Conservation (phyloP, 1,140 invertebrate genomes). For the Drosophila miranda region DNA sequence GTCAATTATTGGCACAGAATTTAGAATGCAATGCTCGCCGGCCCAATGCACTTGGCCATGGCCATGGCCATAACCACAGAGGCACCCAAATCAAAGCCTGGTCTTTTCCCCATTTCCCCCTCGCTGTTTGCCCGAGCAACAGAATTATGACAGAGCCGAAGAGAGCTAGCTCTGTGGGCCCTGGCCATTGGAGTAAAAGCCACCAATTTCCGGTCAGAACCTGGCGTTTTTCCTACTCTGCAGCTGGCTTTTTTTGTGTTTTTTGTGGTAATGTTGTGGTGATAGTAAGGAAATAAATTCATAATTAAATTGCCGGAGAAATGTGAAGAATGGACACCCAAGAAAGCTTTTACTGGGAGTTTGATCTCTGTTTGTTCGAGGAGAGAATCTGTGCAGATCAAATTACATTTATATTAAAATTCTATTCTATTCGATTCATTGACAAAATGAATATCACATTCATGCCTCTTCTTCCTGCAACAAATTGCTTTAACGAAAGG, state of each 20-base stretch:
- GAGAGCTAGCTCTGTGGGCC: slow-evolving; percentile 2
- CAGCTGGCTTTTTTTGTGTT: slow-evolving; percentile 5
- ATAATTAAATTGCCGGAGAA: slow-evolving; percentile 1
- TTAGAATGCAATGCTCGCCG: slow-evolving; percentile 51
- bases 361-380: too few relatives aligned
- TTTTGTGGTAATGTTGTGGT: slow-evolving; percentile 32
- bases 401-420: too few relatives aligned
- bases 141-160: slow-evolving; percentile 62
- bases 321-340: too few relatives aligned
- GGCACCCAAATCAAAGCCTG: slow-evolving; percentile 65
- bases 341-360: too few relatives aligned
- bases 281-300: background rate
- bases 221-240: slow-evolving; percentile 23
- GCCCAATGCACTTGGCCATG: slow-evolving; percentile 36
- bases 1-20: slow-evolving; percentile 75
- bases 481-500: too few relatives aligned
- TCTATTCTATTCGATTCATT: too few relatives aligned
- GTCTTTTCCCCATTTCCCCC: background rate
- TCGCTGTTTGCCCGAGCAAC: slow-evolving; percentile 13
- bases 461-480: too few relatives aligned
- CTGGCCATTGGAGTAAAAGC: slow-evolving; percentile 48
- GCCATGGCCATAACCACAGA: slow-evolving; percentile 66
- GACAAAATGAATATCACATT: too few relatives aligned
- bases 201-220: slow-evolving; percentile 69
- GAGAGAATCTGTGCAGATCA: too few relatives aligned